Conservation (phyloP, 2,797 vertebrate genomes). For the Rhinichthys osculus region DNA sequence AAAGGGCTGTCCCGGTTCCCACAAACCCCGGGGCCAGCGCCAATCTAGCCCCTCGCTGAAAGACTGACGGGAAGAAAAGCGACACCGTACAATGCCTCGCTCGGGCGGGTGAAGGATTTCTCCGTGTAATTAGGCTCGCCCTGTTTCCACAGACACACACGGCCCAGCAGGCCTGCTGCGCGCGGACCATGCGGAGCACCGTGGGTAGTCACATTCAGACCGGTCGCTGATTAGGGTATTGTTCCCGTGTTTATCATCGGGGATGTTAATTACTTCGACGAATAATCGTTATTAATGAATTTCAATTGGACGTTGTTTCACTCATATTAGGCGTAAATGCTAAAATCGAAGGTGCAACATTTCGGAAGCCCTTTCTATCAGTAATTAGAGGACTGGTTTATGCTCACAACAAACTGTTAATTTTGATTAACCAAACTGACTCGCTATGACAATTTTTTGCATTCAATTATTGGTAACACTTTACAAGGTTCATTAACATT, state of each 20-base stretch:
- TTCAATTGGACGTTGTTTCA: slow-evolving; percentile 34
- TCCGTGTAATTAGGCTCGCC: slow-evolving; percentile 65
- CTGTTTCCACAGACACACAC: slow-evolving; percentile 58
- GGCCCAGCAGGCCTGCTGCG: slow-evolving; percentile 49
- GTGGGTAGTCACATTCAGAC: slow-evolving; percentile 51
- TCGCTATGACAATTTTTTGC: background rate
- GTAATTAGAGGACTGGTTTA: slow-evolving; percentile 24
- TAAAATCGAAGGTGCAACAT: slow-evolving; percentile 1
- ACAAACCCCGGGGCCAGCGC: slow-evolving; percentile 72
- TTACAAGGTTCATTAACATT: no score
- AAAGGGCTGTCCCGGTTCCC: slow-evolving; percentile 70
- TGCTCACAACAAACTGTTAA: slow-evolving; percentile 5
- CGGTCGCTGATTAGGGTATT: slow-evolving; percentile 59
- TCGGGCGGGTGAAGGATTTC: slow-evolving; percentile 59
- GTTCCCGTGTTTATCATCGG: slow-evolving; percentile 52
- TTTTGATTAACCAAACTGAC: no score
- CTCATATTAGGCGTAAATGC: slow-evolving; percentile 13
- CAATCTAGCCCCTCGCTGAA: slow-evolving; percentile 72
- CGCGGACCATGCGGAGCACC: slow-evolving; percentile 8
- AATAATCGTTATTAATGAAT: slow-evolving; percentile 38
- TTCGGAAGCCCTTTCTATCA: background rate
- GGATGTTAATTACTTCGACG: slow-evolving; percentile 44
- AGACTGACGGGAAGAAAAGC: slow-evolving; percentile 66
- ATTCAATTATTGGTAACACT: background rate
- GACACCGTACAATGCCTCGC: slow-evolving; percentile 59